Base-by-base conservation (phyloP, 2,797 vertebrate genomes). In the Scarus forsteni region DNA sequence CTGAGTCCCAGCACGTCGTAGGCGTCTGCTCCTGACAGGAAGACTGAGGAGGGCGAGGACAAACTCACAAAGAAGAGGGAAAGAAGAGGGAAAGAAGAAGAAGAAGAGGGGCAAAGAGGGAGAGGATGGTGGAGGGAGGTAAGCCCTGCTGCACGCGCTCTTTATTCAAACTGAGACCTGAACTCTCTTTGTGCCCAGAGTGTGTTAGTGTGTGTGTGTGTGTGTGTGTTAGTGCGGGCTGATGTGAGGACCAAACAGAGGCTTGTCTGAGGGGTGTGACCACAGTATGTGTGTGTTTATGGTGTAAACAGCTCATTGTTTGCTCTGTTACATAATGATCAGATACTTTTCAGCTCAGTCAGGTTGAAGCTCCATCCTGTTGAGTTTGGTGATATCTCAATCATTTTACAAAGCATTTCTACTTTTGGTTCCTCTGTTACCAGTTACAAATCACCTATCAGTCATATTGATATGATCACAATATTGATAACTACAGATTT, bases 1-100 rank as follows among this genome's bases (percentile, higher is more conserved):
- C 79, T 61, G 70, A 85, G 85, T 80, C 85, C 77, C 79, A 68
- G 88, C 82, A 83, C 79, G 62, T 81, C 84, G 77, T 86, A 87
- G 81, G 81, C 63, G 14, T 49, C 68, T 38, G 64, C 51, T 73
- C 50, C 72, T 18, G 0, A 69, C 55, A 56, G 72, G 64, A 84
- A 72, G 52, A 66, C 70, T 59, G 35, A 12, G 81, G 77, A 5
- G 8, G 38, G 8, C 81, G 77, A 5, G 9, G 39, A 70, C 60
- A 69, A 51, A 63, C 42, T 42, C 57, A 75, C 50, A 76, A 65
- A 73, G 58, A 52, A 39, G 43, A 42, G 76, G 66, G 44, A 46
- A 27, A 27, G 27, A 27, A 27, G 27, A 27, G 27, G 27, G 4
- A 4, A 27, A 27, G 27, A 18, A 39, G 38, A 14, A 48, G 38